phyloP scores from a whole-genome alignment of 2,113 vertebrate species.

The Phoenicopterus ruber region DNA sequence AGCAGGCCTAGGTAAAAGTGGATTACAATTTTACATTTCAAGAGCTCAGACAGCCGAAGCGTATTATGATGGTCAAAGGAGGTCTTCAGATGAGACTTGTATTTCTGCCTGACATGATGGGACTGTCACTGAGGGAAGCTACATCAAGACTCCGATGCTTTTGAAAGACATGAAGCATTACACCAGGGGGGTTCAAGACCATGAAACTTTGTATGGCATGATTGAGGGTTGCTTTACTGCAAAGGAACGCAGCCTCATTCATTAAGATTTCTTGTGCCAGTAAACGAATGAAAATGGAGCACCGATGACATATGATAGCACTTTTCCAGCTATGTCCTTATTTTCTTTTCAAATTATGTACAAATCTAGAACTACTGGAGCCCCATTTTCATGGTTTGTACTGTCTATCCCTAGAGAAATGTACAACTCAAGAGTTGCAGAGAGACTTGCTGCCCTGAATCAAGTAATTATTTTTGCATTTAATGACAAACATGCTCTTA shows the following conservation, averaged over 20 bases:
- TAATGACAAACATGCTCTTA: slow-evolving; percentile 11
- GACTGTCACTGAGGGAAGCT: not conserved
- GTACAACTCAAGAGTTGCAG: not conserved
- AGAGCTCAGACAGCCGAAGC: not conserved
- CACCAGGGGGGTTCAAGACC: not conserved
- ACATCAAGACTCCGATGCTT: not conserved
- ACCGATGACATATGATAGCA: not conserved
- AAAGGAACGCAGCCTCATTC: not conserved
- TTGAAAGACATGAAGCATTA: not conserved
- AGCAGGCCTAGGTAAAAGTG: not conserved
- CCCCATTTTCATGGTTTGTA: not conserved
- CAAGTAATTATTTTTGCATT: slow-evolving; percentile 33
- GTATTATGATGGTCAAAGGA: not conserved
- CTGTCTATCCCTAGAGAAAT: not conserved
- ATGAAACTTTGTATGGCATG: not conserved
- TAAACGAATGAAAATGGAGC: not conserved
- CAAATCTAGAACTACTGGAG: not conserved
- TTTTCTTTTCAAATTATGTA: not conserved
- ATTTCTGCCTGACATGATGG: not conserved
- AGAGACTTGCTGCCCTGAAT: not conserved
- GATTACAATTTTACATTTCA: not conserved
- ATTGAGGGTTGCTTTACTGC: not conserved
- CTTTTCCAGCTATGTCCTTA: not conserved
- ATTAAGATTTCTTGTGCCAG: not conserved
- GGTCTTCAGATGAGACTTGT: not conserved